Evolutionary conservation across 2,888 invertebrate genomes (phyloP).

Genomic region (Drosophila acutilabella): DNA sequence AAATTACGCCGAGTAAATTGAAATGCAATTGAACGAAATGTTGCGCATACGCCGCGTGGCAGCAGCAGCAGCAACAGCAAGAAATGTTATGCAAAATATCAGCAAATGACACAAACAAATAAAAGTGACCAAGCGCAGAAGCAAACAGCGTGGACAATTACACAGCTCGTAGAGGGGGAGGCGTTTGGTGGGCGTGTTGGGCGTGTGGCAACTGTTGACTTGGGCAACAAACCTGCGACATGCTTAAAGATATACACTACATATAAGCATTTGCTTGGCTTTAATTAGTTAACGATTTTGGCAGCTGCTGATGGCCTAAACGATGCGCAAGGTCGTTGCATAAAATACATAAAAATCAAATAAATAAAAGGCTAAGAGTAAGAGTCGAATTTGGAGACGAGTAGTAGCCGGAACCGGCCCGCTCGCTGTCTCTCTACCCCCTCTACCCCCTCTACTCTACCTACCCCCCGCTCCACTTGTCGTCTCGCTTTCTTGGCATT

Average conservation of each 20-base stretch:
- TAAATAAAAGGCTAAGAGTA: conserved; percentile 67
- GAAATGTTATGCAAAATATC: conserved; percentile 67
- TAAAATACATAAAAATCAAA: conserved; percentile 78
- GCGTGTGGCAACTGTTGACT: conserved; percentile 66
- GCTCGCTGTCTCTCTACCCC: neutral
- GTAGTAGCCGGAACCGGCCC: conserved; percentile 47
- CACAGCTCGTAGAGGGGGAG: conserved; percentile 11
- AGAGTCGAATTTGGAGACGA: conserved; percentile 45
- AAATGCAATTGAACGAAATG: conserved; percentile 73
- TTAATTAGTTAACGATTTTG: conserved; percentile 63
- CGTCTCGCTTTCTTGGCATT: conserved; percentile 23
- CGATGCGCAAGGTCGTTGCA: conserved; percentile 77
- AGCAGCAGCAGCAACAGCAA: conserved; percentile 30
- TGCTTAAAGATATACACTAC: conserved; percentile 29
- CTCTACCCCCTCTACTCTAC: neutral
- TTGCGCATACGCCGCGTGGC: conserved; percentile 52
- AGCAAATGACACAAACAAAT: conserved; percentile 36
- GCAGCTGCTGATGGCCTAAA: conserved; percentile 39
- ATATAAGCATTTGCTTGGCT: conserved; percentile 11
- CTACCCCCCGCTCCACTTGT: neutral
- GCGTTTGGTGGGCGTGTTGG: neutral
- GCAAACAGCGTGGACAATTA: conserved; percentile 49
- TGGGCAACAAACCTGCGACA: conserved; percentile 67
- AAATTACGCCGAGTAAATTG: conserved; percentile 63
- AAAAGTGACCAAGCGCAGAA: conserved; percentile 35